Percentiles rank a stretch among this genome's conserved stretches.
Conservation (phyloP, 23 tunicate species). For the Styela clava region DNA sequence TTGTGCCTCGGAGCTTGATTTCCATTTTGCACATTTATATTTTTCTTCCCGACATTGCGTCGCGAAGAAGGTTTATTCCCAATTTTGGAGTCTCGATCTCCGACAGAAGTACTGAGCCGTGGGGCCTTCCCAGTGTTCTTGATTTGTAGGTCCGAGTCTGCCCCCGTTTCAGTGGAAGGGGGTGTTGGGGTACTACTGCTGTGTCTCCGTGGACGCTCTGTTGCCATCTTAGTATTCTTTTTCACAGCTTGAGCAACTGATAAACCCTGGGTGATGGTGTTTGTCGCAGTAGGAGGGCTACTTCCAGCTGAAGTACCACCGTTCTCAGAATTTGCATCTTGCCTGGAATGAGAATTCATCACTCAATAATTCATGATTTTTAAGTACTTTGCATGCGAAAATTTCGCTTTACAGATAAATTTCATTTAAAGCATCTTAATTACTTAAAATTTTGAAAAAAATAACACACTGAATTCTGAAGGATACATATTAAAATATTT, state of each 20-base stretch:
- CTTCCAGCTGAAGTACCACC: slow-evolving; percentile 4
- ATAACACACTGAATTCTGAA: too few species aligned
- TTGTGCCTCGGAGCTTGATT: slow-evolving; percentile 33
- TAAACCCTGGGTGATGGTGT: slow-evolving; percentile 20
- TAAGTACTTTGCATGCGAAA: too few species aligned
- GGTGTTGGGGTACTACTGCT: slow-evolving; percentile 2
- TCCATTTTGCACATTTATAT: neutral
- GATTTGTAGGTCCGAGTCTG: neutral
- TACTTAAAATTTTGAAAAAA: too few species aligned
- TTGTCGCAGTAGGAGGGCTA: slow-evolving; percentile 15
- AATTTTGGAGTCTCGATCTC: neutral
- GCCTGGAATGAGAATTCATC: slow-evolving; percentile 4
- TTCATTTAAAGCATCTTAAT: too few species aligned
- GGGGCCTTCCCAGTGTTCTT: slow-evolving; percentile 1
- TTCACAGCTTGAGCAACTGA: slow-evolving; percentile 30
- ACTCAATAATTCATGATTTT: neutral
- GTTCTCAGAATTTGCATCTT: slow-evolving; percentile 9
- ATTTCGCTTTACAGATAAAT: too few species aligned
- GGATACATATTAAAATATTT: too few species aligned
- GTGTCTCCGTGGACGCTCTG: neutral
- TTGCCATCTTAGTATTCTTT: slow-evolving; percentile 10
- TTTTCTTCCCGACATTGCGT: slow-evolving; percentile 1
- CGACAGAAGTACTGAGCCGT: neutral
- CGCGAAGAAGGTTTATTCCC: slow-evolving; percentile 1
- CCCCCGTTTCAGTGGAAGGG: neutral